These are phyloP conservation scores for Ichneumoninae sp. DNA, from an alignment of 2,888 invertebrate species.

Conservation along the genomic window DNA sequence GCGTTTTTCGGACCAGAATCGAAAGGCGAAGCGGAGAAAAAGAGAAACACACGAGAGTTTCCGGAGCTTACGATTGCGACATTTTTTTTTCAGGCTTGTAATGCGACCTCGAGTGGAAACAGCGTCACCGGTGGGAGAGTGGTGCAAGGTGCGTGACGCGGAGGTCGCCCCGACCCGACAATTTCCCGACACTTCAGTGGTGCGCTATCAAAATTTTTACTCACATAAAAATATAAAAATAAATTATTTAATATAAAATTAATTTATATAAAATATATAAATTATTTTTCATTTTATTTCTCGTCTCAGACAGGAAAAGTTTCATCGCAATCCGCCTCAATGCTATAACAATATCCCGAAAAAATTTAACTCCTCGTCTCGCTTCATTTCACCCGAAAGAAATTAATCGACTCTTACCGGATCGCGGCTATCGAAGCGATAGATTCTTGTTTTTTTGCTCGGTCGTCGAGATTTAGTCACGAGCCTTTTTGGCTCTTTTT, in stretches of 20 bases:
- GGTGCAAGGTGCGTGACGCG: background rate
- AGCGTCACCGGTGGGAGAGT: background rate
- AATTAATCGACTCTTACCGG: background rate
- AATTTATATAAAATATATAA: background rate
- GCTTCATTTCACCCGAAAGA: background rate
- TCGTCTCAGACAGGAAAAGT: background rate
- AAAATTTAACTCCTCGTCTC: background rate
- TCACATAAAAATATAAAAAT: background rate
- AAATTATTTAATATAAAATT: too few species aligned
- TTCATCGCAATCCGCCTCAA: background rate
- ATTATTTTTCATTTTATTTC: background rate
- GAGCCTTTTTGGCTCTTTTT: background rate
- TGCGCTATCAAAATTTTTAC: background rate
- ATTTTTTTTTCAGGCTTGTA: background rate
- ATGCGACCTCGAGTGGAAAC: background rate
- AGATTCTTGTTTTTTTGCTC: background rate
- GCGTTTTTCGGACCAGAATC: background rate
- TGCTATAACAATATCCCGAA: background rate
- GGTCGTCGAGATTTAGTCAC: background rate
- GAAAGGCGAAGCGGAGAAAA: background rate
- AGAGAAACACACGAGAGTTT: background rate
- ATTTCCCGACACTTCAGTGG: background rate
- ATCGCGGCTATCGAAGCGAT: background rate
- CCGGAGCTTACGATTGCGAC: background rate
- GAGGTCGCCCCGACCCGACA: background rate